These are phyloP conservation scores for Hylaeus anthracinus DNA, from an alignment of 1,140 invertebrate species.

Conservation along the genomic window DNA sequence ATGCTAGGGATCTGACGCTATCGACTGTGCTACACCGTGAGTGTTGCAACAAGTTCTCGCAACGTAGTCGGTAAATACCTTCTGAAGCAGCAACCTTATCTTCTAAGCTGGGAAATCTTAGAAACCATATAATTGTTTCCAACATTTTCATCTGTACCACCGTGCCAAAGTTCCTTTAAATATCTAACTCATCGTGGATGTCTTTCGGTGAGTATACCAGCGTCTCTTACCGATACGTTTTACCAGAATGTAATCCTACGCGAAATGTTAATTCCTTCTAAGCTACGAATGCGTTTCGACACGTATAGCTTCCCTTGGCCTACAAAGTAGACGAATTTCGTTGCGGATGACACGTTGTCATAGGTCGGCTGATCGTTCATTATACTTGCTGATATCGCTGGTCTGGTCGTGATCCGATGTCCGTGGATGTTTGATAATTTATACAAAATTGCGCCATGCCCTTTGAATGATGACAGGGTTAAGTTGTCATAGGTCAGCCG, in stretches of 20 bases:
- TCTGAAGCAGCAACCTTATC: too few relatives aligned
- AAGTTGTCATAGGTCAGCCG: conserved; percentile 47
- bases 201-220: too few relatives aligned
- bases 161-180: too few relatives aligned
- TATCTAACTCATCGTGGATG: too few relatives aligned
- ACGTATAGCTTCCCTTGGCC: conserved; percentile 7
- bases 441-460: conserved; percentile 42
- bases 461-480: conserved; percentile 34
- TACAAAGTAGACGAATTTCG: conserved; percentile 28
- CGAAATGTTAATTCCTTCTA: neutral
- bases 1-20: too few relatives aligned
- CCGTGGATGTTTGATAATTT: conserved; percentile 5
- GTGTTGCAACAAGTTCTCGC: too few relatives aligned
- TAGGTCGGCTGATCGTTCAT: conserved; percentile 29
- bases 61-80: too few relatives aligned
- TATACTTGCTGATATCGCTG: conserved; percentile 48
- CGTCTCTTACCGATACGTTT: too few relatives aligned
- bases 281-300: neutral
- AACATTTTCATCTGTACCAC: too few relatives aligned
- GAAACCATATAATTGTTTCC: too few relatives aligned
- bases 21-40: too few relatives aligned
- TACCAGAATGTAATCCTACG: neutral
- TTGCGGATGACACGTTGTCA: conserved; percentile 39
- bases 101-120: too few relatives aligned
- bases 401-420: neutral